Evolutionary conservation across 1,140 invertebrate species (phyloP).

Genomic region (Cherax quadricarinatus): DNA sequence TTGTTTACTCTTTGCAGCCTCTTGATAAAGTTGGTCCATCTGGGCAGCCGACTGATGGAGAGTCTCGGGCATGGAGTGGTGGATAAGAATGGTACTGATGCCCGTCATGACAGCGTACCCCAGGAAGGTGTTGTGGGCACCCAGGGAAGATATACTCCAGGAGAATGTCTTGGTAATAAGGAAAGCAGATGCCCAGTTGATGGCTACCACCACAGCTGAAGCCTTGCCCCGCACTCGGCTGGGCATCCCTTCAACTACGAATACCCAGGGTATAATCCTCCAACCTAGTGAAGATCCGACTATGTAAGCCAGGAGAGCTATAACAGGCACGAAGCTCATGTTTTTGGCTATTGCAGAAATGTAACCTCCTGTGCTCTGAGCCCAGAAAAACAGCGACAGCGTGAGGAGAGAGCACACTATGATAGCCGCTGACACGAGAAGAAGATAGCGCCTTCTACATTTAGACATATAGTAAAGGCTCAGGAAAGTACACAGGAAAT

Average conservation of each 20-base stretch:
- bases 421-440: constrained; percentile 84
- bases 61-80: constrained; percentile 55
- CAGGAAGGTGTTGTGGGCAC: constrained; percentile 33
- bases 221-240: constrained; percentile 87
- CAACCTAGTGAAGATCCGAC: constrained; percentile 86
- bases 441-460: constrained; percentile 84
- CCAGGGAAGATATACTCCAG: constrained; percentile 75
- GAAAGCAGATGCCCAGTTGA: constrained; percentile 93
- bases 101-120: constrained; percentile 18
- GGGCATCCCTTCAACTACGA: constrained; percentile 79
- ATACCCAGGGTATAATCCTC: constrained; percentile 88
- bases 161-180: constrained; percentile 92
- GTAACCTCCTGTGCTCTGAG: constrained; percentile 23
- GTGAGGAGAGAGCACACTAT: constrained; percentile 76
- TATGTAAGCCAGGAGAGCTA: constrained; percentile 85
- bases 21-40: constrained; percentile 35
- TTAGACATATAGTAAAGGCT: constrained; percentile 86
- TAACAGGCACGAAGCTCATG: constrained; percentile 84
- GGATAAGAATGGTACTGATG: neutral
- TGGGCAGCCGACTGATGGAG: neutral
- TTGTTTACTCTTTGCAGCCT: constrained; percentile 2
- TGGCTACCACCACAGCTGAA: constrained; percentile 88
- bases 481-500: constrained; percentile 82
- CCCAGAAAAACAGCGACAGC: constrained; percentile 41
- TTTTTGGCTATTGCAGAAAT: neutral